Evolutionary conservation across 2,113 vertebrate genomes (phyloP).

Genomic region (Calonectris borealis): DNA sequence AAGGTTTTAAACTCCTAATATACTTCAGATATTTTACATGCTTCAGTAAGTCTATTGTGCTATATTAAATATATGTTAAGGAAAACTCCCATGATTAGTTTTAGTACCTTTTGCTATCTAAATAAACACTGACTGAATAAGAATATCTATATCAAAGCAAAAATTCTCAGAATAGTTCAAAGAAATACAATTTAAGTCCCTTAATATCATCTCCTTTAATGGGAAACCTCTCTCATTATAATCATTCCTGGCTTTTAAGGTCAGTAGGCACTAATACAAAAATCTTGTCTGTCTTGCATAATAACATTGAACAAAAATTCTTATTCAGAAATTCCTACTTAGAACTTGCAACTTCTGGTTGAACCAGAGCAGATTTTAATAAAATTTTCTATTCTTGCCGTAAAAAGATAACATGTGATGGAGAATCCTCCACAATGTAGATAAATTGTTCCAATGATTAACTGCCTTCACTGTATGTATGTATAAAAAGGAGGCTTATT

Average conservation of each 20-base stretch:
- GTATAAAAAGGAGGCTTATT: conserved; percentile 49
- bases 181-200: conserved; percentile 25
- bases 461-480: conserved; percentile 36
- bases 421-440: conserved; percentile 41
- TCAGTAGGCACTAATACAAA: neutral
- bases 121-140: conserved; percentile 31
- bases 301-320: neutral
- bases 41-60: conserved; percentile 31
- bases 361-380: conserved; percentile 31
- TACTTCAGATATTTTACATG: conserved; percentile 29
- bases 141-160: conserved; percentile 55
- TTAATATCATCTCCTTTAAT: conserved; percentile 18
- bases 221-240: conserved; percentile 23
- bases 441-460: conserved; percentile 54
- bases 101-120: conserved; percentile 42
- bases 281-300: conserved; percentile 8
- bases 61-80: conserved; percentile 22
- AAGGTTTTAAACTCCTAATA: conserved; percentile 44
- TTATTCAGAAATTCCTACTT: conserved; percentile 4
- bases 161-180: neutral
- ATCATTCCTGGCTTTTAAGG: neutral
- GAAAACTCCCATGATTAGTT: neutral
- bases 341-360: conserved; percentile 25
- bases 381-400: conserved; percentile 32
- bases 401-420: conserved; percentile 50